Evolutionary conservation across 1,140 invertebrate genomes (phyloP).

Genomic region (Atta texana): DNA sequence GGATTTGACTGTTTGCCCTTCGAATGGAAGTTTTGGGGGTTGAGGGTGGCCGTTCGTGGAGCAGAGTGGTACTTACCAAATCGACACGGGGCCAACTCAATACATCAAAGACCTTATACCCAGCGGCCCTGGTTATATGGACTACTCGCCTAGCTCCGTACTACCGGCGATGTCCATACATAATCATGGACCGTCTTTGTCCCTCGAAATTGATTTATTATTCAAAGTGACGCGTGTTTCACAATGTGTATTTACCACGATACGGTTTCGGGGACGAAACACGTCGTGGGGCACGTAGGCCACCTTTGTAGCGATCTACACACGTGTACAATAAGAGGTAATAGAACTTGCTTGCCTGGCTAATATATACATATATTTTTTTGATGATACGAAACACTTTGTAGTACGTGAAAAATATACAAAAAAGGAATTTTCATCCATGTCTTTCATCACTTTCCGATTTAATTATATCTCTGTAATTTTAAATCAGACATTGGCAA

Average conservation of each 20-base stretch:
- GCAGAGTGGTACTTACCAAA: conserved; percentile 84
- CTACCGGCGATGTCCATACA: conserved; percentile 84
- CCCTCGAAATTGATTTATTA: conserved; percentile 86
- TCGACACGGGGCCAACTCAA: conserved; percentile 82
- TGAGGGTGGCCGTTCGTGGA: conserved; percentile 76
- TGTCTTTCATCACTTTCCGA: neutral
- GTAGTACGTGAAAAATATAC: conserved; percentile 21
- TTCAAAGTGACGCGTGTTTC: conserved; percentile 86
- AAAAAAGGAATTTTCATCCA: conserved; percentile 33
- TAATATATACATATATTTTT: conserved; percentile 29
- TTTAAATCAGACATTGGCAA: conserved; percentile 24
- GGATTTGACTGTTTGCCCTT: conserved; percentile 76
- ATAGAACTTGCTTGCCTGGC: conserved; percentile 40
- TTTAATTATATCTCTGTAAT: conserved; percentile 31
- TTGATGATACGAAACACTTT: neutral
- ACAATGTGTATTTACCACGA: conserved; percentile 86
- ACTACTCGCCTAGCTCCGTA: conserved; percentile 70
- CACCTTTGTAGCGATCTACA: conserved; percentile 73
- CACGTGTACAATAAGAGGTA: conserved; percentile 65
- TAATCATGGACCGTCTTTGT: conserved; percentile 86
- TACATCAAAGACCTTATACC: conserved; percentile 84
- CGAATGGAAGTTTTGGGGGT: conserved; percentile 82
- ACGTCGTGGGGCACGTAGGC: conserved; percentile 63
- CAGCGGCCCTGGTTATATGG: conserved; percentile 76
- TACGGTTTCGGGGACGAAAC: conserved; percentile 76